Base-by-base conservation (phyloP, 2,888 invertebrate genomes). In the Hirtodrosophila duncani region DNA sequence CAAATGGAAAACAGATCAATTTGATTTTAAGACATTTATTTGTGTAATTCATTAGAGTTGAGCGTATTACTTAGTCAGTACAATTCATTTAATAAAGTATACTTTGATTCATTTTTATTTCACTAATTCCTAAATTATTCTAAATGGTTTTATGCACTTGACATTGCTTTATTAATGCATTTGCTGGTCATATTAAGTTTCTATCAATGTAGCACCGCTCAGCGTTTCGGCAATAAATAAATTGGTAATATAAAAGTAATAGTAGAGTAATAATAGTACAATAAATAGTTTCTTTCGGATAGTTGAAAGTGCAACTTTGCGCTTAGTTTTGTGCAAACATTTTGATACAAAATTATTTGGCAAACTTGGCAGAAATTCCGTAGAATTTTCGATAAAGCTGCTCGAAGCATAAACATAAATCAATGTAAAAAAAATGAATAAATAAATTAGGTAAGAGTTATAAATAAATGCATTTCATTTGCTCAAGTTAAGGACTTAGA, bases 271-370 rank as follows among this genome's bases (percentile, higher is more conserved):
- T n/a, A n/a, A n/a, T n/a, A n/a, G n/a, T n/a, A n/a, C n/a, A n/a
- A n/a, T n/a, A n/a, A n/a, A 7, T 44, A 49, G 46, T 49, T 49
- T 58, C 24, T 27, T 48, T 50, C 46, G 56, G 49, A 36, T 51
- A 56, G 30, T 41, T 34, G 8, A 37, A 51, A 34, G 42, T 52
- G 59, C 58, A 48, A 46, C 46, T 50, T 48, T 44, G 49, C 50
- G 63, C 65, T 63, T 62, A 68, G 62, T 49, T 70, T 69, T 63
- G 45, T 67, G 58, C 60, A 77, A 82, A 83, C 62, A 83, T 83
- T 83, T 83, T 84, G 84, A 84, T 83, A 83, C 83, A 83, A 83
- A 84, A 84, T 79, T 79, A 78, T 81, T 81, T 81, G 68, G 70
- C 60, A 70, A 83, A 61, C 61, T 71, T 49, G 66, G 67, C 49